Base-by-base conservation (phyloP, 2,113 vertebrate genomes). In the Sapayoa aenigma region DNA sequence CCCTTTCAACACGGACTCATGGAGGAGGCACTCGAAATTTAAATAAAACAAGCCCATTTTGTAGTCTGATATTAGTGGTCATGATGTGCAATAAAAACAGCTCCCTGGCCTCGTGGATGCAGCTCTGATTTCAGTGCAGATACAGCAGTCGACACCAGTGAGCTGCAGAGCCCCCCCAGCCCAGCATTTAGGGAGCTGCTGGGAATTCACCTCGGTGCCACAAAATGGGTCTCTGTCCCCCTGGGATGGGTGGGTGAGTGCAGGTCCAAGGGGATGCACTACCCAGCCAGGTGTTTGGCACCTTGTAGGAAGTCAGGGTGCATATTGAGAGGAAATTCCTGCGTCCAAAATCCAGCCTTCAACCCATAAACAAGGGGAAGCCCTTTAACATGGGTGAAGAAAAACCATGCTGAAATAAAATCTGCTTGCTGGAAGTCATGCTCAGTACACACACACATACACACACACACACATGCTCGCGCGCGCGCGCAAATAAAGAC, bases 1-100 rank as follows among this genome's bases (percentile, higher is more conserved):
- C 13, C 17, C 39, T 44, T 79, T 94, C 67, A 86, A 46, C 53
- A 31, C 6, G 10, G 53, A 28, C 76, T 91, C 77, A 12, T 9
- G 47, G 88, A 93, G 83, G 35, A 72, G 67, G 75, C 73, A 69
- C 80, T 69, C 2, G 9, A 69, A 52, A 92, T 87, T 87, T 88
- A 90, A 96, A 91, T 69, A 44, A 89, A 96, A 95, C 77, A 62
- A 94, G 72, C 84, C 90, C 60, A 44, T 69, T 94, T 67, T 94
- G 89, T 60, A 77, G 84, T 75, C 78, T 89, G 84, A 80, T 87
- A 94, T 89, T 89, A 73, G 63, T 15, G 52, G 88, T 79, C 67
- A 72, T 1, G 52, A 90, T n/a, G 56, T 71, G 81, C 89, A 74
- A 94, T 84, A 94, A 95, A 71, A 20, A n/a, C 50, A 89, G 62